Percentiles rank a stretch among this genome's conserved stretches.
Evolutionary conservation across 2,113 vertebrate species (phyloP).

Genomic region (Pomatorhinus ruficollis): DNA sequence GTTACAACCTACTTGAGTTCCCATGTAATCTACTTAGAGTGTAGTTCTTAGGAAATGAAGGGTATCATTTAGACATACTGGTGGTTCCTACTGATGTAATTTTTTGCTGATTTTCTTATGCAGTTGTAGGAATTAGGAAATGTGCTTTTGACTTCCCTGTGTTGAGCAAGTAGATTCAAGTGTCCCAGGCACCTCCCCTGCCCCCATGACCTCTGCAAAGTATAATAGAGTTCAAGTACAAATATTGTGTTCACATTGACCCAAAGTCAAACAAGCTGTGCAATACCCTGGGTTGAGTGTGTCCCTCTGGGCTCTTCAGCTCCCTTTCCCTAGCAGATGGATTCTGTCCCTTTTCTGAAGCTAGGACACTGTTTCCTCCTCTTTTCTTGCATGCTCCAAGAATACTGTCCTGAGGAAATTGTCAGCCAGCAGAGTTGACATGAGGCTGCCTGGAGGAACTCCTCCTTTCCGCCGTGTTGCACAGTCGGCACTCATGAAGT

Average conservation of each 20-base stretch:
- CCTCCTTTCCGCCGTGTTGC: background rate
- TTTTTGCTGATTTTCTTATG: background rate
- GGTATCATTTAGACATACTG: background rate
- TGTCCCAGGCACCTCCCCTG: background rate
- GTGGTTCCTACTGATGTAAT: background rate
- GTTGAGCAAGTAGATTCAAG: background rate
- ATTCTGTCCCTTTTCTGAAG: background rate
- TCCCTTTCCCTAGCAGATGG: background rate
- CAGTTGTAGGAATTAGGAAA: background rate
- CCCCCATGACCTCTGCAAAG: background rate
- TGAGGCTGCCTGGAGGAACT: background rate
- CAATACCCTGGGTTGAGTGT: background rate
- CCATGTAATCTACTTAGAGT: background rate
- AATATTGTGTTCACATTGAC: background rate
- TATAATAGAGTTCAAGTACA: background rate
- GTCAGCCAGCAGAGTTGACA: background rate
- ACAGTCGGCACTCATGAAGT: rapidly evolving
- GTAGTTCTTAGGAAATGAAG: background rate
- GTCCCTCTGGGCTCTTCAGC: background rate
- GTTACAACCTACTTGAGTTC: background rate
- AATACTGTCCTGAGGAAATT: background rate
- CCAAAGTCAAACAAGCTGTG: background rate
- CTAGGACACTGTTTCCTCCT: background rate
- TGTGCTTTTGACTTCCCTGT: background rate
- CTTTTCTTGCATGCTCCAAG: background rate